Percentiles rank a stretch among this genome's conserved stretches.
Conservation (phyloP, 2,888 invertebrate genomes). For the Drosophila nigricruria region DNA sequence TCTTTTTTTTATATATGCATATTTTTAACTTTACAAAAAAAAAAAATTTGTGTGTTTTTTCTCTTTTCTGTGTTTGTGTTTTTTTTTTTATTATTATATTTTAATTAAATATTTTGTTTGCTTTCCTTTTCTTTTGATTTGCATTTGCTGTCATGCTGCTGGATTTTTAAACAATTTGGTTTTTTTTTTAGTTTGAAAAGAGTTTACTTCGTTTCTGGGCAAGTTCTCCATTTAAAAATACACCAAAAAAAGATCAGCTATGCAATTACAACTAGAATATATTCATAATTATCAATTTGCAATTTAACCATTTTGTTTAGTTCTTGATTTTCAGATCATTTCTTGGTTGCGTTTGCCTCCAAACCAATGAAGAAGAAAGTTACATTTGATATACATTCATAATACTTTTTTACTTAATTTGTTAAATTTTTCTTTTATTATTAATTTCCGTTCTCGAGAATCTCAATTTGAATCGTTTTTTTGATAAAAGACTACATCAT, state of each 20-base stretch:
- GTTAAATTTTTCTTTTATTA: not conserved
- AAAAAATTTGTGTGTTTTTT: slow-evolving; percentile 49
- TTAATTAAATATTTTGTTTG: slow-evolving; percentile 53
- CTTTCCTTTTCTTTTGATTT: slow-evolving; percentile 25
- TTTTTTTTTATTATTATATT: slow-evolving; percentile 36
- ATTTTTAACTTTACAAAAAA: slow-evolving; percentile 78
- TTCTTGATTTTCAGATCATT: slow-evolving; percentile 15
- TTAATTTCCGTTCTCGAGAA: slow-evolving; percentile 23
- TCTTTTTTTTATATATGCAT: slow-evolving; percentile 63
- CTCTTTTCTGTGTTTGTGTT: not conserved
- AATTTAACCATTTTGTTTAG: too few species aligned
- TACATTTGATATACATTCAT: slow-evolving; percentile 43
- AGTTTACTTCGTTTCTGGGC: slow-evolving; percentile 35
- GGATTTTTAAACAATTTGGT: slow-evolving; percentile 58
- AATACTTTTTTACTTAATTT: slow-evolving; percentile 33
- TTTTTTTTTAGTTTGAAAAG: slow-evolving; percentile 54
- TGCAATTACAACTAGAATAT: slow-evolving; percentile 67
- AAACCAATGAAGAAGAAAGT: slow-evolving; percentile 26
- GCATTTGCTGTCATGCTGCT: slow-evolving; percentile 48
- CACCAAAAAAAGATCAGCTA: slow-evolving; percentile 75
- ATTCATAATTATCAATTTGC: slow-evolving; percentile 47
- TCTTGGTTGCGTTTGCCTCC: slow-evolving; percentile 3
- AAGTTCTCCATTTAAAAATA: slow-evolving; percentile 63
- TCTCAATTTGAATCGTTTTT: slow-evolving; percentile 16
- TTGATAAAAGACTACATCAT: slow-evolving; percentile 17